These are phyloP conservation scores for Macrotus californicus DNA, from an alignment of 2,113 vertebrate genomes.

Conservation along the genomic window DNA sequence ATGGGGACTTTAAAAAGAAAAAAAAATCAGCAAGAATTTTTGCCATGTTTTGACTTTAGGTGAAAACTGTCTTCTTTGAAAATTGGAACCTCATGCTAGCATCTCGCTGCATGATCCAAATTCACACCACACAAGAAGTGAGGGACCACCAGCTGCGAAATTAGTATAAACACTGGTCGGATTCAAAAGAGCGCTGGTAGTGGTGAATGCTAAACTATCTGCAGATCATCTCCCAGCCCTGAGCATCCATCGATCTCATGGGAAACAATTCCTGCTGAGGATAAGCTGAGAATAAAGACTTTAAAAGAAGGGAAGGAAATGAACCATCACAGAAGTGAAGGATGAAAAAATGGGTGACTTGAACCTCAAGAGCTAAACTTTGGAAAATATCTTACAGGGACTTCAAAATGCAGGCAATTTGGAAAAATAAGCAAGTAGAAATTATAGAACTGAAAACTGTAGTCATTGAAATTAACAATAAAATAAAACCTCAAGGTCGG, in stretches of 20 bases:
- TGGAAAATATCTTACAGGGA: background rate
- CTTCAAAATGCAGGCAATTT: background rate
- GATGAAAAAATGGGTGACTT: background rate
- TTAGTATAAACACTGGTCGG: background rate
- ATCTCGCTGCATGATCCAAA: background rate
- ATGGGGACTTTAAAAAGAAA: background rate
- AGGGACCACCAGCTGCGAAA: background rate
- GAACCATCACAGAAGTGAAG: background rate
- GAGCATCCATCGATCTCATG: background rate
- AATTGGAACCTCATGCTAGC: background rate
- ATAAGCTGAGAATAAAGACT: background rate
- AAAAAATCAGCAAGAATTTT: background rate
- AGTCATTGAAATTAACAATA: background rate
- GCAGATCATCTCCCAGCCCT: background rate
- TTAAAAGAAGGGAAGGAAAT: background rate
- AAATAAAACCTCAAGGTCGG: background rate
- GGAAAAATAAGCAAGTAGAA: background rate
- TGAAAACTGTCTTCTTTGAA: background rate
- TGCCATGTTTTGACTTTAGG: background rate
- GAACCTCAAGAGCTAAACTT: background rate
- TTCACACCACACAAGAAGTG: background rate
- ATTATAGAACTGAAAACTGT: background rate
- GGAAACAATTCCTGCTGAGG: background rate
- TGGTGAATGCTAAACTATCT: background rate
- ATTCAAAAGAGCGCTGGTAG: accelerated